A percentile compares a stretch with the other conserved stretches of the same genome.
These are phyloP conservation scores for Cremastinae sp. DNA, from an alignment of 2,888 invertebrate species.

Conservation along the genomic window DNA sequence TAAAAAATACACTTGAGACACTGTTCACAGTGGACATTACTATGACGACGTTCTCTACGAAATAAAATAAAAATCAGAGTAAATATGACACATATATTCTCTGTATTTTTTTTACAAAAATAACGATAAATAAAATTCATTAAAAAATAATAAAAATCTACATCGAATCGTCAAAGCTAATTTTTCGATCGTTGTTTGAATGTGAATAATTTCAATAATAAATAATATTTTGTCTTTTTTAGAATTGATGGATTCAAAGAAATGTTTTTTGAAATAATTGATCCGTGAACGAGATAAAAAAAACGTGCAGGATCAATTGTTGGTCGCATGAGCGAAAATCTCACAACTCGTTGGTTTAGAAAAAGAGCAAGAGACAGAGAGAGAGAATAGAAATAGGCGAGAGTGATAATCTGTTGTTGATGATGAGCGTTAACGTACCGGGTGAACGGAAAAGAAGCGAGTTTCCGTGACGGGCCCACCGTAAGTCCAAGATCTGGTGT, in stretches of 20 bases:
- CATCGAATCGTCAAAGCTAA: too few relatives aligned
- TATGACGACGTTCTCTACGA: conserved; percentile 51
- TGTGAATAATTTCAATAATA: conserved; percentile 3
- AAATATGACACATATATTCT: background rate
- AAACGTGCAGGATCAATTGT: background rate
- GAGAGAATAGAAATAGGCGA: conserved; percentile 26
- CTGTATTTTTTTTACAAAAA: background rate
- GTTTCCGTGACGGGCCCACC: conserved; percentile 62
- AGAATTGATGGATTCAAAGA: background rate
- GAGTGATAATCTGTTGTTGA: conserved; percentile 34
- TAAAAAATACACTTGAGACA: background rate
- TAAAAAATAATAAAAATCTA: background rate
- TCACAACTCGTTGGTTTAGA: background rate
- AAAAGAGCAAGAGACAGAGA: background rate
- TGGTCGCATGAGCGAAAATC: too few relatives aligned
- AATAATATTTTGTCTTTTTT: background rate
- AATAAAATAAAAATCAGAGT: conserved; percentile 30
- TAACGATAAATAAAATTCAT: background rate
- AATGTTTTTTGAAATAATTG: too few relatives aligned
- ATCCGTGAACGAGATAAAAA: background rate
- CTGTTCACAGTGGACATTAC: conserved; percentile 48
- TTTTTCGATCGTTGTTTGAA: too few relatives aligned
- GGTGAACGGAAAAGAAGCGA: conserved; percentile 61
- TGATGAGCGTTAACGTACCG: conserved; percentile 60
- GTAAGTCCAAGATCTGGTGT: conserved; percentile 60